Conservation (phyloP, 30 jellyfish, hydroid and myxozoan species). For the Clytia hemisphaerica region DNA sequence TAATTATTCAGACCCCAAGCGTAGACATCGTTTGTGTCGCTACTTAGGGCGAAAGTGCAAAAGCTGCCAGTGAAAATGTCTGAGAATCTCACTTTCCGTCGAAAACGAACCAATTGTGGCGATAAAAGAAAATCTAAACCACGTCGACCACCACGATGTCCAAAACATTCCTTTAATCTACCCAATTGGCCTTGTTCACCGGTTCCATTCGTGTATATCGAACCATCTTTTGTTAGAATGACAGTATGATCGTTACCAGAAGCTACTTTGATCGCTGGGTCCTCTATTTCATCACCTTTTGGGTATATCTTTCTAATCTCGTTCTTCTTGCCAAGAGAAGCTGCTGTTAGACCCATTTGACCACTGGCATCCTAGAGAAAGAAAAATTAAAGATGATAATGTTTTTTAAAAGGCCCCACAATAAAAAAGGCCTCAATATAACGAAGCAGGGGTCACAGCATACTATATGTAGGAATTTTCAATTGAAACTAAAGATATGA, state of each 20-base stretch:
- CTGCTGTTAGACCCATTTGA: conserved; percentile 81
- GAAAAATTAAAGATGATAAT: no score
- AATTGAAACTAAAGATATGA: conserved; percentile 61
- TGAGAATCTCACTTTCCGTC: conserved; percentile 63
- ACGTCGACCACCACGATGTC: conserved; percentile 98
- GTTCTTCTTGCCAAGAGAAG: conserved; percentile 47
- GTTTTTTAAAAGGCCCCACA: no score
- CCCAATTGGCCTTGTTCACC: conserved; percentile 99
- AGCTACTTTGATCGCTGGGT: conserved; percentile 83
- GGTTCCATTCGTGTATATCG: conserved; percentile 85
- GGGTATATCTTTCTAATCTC: conserved; percentile 73
- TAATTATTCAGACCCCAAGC: conserved; percentile 99
- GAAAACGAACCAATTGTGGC: conserved; percentile 88
- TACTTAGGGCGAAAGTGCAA: conserved; percentile 83
- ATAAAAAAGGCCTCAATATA: no score
- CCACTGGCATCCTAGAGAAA: conserved; percentile 89
- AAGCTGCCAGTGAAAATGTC: conserved; percentile 92
- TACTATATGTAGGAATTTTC: no score
- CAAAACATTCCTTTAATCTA: conserved; percentile 84
- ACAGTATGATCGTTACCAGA: conserved; percentile 98
- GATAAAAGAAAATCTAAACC: conserved; percentile 65
- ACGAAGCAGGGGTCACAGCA: no score
- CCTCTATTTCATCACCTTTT: conserved; percentile 40
- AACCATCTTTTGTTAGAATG: conserved; percentile 80
- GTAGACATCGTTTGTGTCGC: conserved; percentile 65